These are phyloP conservation scores for Pelecanus crispus DNA, from an alignment of 2,113 vertebrate genomes.

Conservation along the genomic window DNA sequence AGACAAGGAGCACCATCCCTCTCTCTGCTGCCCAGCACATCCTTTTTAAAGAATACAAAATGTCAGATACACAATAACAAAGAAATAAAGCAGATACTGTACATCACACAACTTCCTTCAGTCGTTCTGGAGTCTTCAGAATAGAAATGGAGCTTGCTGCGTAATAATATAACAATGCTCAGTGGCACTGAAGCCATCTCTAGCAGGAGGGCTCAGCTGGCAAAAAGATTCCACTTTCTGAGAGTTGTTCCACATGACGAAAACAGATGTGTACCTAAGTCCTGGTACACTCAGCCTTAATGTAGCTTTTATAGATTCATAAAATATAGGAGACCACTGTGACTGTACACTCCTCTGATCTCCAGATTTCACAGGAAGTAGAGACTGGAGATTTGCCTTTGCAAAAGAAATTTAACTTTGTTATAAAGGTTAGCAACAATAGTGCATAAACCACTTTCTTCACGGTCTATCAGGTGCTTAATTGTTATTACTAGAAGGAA, in stretches of 20 bases:
- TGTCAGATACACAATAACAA: neutral
- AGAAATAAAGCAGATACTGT: neutral
- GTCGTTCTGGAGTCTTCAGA: neutral
- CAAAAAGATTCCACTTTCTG: neutral
- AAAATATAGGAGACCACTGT: neutral
- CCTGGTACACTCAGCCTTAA: neutral
- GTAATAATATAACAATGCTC: neutral
- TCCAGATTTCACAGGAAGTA: neutral
- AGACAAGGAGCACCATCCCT: neutral
- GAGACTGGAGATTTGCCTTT: neutral
- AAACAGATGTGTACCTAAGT: neutral
- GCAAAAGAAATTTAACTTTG: neutral
- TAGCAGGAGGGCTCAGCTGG: neutral
- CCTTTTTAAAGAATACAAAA: neutral
- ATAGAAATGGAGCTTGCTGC: neutral
- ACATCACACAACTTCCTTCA: neutral
- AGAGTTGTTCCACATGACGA: neutral
- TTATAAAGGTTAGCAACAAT: neutral
- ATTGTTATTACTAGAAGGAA: neutral
- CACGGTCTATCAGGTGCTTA: neutral
- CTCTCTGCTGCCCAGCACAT: neutral
- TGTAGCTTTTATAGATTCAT: neutral
- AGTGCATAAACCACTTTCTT: neutral
- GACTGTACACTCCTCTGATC: neutral
- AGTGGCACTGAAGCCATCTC: neutral